These are phyloP conservation scores for Trogon surrucura DNA, from an alignment of 2,113 vertebrate species.

Conservation along the genomic window DNA sequence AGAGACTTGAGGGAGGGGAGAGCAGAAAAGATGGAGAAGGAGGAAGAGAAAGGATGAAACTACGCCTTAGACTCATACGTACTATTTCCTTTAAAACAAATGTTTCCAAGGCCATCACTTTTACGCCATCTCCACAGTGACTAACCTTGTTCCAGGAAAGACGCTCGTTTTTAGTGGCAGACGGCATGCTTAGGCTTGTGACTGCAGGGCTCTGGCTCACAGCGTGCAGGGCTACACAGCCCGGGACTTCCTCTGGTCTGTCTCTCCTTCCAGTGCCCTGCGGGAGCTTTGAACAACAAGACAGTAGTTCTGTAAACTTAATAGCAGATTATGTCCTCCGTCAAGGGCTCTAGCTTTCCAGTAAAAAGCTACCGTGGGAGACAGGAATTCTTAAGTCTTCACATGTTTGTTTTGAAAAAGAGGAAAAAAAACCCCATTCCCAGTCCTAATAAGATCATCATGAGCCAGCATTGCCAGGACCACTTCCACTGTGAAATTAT, in stretches of 20 bases:
- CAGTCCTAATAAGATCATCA: background rate
- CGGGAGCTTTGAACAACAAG: background rate
- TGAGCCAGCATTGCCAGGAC: background rate
- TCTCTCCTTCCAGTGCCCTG: background rate
- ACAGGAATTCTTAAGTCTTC: background rate
- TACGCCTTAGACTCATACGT: background rate
- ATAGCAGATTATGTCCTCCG: background rate
- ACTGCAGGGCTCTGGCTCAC: background rate
- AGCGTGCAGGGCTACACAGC: background rate
- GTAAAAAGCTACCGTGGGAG: background rate
- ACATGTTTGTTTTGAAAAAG: background rate
- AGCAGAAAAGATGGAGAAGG: background rate
- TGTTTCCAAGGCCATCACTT: background rate
- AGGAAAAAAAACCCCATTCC: background rate
- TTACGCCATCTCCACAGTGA: background rate
- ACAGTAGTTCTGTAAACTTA: background rate
- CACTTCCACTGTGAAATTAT: background rate
- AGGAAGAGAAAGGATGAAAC: conserved; percentile 11
- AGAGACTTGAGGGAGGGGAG: conserved; percentile 6
- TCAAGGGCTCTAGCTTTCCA: background rate
- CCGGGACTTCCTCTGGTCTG: background rate
- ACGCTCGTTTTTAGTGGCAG: background rate
- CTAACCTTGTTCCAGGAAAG: background rate
- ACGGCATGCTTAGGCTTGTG: background rate
- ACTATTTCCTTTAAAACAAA: background rate